Evolutionary conservation across 2,888 invertebrate genomes (phyloP).

Genomic region (Yponomeuta evonymella): DNA sequence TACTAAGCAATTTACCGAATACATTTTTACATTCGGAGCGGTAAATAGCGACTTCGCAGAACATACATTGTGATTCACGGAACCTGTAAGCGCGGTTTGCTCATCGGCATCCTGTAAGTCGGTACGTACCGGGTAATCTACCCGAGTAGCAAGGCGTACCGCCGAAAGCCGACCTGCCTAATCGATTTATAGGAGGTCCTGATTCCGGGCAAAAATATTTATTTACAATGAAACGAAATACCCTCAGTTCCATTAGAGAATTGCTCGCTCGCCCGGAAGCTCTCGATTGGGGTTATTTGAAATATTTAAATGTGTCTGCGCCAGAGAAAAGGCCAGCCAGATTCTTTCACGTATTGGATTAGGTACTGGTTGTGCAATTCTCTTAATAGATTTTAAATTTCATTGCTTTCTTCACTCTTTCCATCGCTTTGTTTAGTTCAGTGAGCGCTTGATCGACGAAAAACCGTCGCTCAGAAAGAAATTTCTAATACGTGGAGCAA

Average conservation of each 20-base stretch:
- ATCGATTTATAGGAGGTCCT: constrained; percentile 55
- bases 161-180: constrained; percentile 57
- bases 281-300: neutral
- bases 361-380: neutral
- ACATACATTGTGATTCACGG: constrained; percentile 20
- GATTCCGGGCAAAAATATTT: constrained; percentile 43
- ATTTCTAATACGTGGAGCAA: no score
- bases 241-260: constrained; percentile 9
- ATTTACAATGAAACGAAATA: constrained; percentile 28
- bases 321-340: neutral
- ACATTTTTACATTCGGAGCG: neutral
- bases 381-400: neutral
- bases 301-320: neutral
- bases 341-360: constrained; percentile 1
- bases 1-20: no score
- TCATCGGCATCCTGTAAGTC: constrained; percentile 43
- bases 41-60: neutral
- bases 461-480: no score
- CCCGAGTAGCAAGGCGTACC: constrained; percentile 39
- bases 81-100: constrained; percentile 59
- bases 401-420: neutral
- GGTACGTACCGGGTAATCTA: constrained; percentile 44
- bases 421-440: no score
- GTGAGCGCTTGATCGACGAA: no score
- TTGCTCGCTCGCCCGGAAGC: neutral